Conservation (phyloP, 2,888 invertebrate genomes). For the Fragum fragum region DNA sequence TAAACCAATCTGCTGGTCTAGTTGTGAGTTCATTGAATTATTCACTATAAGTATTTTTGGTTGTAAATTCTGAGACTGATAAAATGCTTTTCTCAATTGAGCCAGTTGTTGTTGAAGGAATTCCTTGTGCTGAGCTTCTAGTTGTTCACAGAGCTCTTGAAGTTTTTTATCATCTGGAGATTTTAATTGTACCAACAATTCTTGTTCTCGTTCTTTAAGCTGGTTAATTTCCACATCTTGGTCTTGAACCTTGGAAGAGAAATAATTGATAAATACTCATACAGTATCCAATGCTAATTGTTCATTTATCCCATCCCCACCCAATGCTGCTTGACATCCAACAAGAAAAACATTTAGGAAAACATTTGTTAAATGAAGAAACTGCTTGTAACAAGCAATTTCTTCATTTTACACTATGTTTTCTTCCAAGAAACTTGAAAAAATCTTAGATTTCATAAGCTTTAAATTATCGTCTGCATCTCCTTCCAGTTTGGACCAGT, state of each 20-base stretch:
- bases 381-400: too few species aligned
- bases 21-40: slow-evolving; percentile 20
- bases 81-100: slow-evolving; percentile 66
- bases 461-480: too few species aligned
- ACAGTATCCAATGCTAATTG: background rate
- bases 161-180: slow-evolving; percentile 70
- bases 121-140: slow-evolving; percentile 75
- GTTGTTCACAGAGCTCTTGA: slow-evolving; percentile 65
- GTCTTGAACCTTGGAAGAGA: background rate
- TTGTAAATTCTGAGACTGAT: slow-evolving; percentile 16
- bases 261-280: background rate
- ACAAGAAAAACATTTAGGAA: too few species aligned
- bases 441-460: too few species aligned
- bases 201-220: slow-evolving; percentile 69
- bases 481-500: too few species aligned
- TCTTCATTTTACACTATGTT: too few species aligned
- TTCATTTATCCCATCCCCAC: too few species aligned
- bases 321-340: too few species aligned
- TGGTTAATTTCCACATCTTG: background rate
- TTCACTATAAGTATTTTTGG: slow-evolving; percentile 50
- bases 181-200: slow-evolving; percentile 71
- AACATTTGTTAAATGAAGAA: too few species aligned
- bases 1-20: slow-evolving; percentile 38
- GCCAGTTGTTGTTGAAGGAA: slow-evolving; percentile 74
- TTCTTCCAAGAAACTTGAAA: too few species aligned